phyloP scores from a whole-genome alignment of 2,113 vertebrate species.

The Protobothrops flavoviridis region DNA sequence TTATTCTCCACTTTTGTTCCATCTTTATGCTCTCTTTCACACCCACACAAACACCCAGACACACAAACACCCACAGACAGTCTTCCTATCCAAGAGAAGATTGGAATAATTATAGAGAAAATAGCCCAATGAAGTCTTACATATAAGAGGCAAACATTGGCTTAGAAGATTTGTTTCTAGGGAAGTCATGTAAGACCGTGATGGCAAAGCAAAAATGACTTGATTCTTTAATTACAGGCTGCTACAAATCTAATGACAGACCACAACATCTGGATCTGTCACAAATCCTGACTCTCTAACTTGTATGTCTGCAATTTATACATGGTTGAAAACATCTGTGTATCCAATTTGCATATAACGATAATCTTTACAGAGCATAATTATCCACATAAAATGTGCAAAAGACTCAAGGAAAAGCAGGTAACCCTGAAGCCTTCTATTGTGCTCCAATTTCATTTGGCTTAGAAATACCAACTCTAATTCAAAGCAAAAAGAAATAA shows the following conservation, averaged over 20 bases:
- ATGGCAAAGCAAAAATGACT: neutral
- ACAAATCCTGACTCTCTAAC: neutral
- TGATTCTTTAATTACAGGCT: neutral
- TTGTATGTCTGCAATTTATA: neutral
- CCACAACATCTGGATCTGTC: neutral
- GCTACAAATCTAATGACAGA: neutral
- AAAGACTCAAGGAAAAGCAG: neutral
- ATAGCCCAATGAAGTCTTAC: neutral
- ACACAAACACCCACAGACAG: neutral
- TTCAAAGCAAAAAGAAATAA: neutral
- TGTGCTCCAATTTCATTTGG: neutral
- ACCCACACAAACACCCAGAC: neutral
- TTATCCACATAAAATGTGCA: neutral
- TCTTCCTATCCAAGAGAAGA: neutral
- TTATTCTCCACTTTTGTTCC: neutral
- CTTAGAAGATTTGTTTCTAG: neutral
- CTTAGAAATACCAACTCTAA: neutral
- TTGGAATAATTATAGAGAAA: neutral
- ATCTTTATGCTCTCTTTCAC: neutral
- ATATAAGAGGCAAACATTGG: neutral
- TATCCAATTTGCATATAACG: neutral
- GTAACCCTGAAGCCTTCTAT: neutral
- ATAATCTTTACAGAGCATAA: neutral
- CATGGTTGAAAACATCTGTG: neutral
- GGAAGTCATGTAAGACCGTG: neutral